Conservation (phyloP, 2,888 invertebrate species). For the Hemistola chrysoprasaria region DNA sequence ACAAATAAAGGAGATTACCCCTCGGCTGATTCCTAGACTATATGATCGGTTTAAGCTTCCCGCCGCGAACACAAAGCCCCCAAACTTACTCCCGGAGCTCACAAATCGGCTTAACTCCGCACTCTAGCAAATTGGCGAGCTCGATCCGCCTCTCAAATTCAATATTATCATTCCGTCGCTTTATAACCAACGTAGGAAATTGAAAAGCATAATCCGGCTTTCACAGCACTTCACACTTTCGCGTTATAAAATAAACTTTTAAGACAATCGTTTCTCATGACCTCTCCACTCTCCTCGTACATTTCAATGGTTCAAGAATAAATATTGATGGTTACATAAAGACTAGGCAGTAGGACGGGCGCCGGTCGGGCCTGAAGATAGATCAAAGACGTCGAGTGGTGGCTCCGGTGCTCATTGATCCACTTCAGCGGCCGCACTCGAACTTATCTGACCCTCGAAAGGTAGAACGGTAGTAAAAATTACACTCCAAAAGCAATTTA, state of each 20-base stretch:
- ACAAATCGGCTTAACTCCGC: slow-evolving; percentile 66
- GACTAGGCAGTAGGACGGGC: slow-evolving; percentile 37
- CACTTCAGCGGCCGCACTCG: slow-evolving; percentile 61
- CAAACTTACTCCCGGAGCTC: slow-evolving; percentile 46
- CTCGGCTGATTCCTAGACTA: slow-evolving; percentile 51
- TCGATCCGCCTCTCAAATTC: slow-evolving; percentile 31
- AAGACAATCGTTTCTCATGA: slow-evolving; percentile 58
- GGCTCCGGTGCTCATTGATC: slow-evolving; percentile 49
- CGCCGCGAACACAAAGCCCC: slow-evolving; percentile 51
- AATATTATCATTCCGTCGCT: slow-evolving; percentile 29
- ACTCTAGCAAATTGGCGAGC: slow-evolving; percentile 52
- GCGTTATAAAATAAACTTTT: slow-evolving; percentile 56
- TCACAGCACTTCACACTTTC: slow-evolving; percentile 62
- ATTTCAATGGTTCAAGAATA: slow-evolving; percentile 49
- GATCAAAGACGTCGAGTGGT: slow-evolving; percentile 70
- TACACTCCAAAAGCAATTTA: slow-evolving; percentile 67
- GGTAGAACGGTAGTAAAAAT: slow-evolving; percentile 78
- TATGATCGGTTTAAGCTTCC: slow-evolving; percentile 55
- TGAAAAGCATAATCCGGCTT: slow-evolving; percentile 60
- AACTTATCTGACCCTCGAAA: slow-evolving; percentile 71
- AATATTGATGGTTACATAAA: slow-evolving; percentile 55
- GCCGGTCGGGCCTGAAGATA: slow-evolving; percentile 45
- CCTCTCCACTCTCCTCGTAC: slow-evolving; percentile 36
- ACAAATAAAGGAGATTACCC: slow-evolving; percentile 63
- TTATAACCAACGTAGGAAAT: slow-evolving; percentile 50